Conservation (phyloP, 2,888 invertebrate species). For the Bugula neritina region DNA sequence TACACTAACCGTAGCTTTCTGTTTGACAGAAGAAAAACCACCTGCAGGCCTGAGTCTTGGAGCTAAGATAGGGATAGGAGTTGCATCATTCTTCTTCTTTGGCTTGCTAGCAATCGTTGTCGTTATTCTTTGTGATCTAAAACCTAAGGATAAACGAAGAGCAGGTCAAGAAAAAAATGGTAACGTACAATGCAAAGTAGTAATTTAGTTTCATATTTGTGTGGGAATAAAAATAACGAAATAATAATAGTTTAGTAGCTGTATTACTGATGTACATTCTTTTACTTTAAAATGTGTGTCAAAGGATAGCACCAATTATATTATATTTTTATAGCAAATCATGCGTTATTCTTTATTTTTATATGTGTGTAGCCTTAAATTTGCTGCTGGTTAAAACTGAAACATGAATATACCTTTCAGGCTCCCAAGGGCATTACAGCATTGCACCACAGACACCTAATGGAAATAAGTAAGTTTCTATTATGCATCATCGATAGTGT, state of each 20-base stretch:
- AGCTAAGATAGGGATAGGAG: conserved; percentile 6
- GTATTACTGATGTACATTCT: too few species aligned
- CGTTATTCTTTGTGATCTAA: conserved; percentile 16
- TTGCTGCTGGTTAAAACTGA: too few species aligned
- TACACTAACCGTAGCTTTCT: too few species aligned
- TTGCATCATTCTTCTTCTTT: background rate
- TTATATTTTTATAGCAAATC: background rate
- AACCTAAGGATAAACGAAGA: background rate
- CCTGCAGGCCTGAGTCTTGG: background rate
- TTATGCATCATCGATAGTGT: background rate
- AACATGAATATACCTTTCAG: too few species aligned
- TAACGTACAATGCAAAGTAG: too few species aligned
- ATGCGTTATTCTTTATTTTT: background rate
- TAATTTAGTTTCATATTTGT: too few species aligned
- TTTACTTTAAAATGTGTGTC: too few species aligned
- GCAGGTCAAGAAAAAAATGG: background rate
- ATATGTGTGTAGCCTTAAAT: background rate
- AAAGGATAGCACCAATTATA: too few species aligned
- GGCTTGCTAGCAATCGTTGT: background rate
- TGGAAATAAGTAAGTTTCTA: background rate
- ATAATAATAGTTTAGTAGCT: too few species aligned
- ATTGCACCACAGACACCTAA: conserved; percentile 12
- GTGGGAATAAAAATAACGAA: too few species aligned
- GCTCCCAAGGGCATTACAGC: background rate
- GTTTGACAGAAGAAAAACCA: background rate